Conservation (phyloP, 1,140 invertebrate genomes). For the Acyrthosiphon pisum region DNA sequence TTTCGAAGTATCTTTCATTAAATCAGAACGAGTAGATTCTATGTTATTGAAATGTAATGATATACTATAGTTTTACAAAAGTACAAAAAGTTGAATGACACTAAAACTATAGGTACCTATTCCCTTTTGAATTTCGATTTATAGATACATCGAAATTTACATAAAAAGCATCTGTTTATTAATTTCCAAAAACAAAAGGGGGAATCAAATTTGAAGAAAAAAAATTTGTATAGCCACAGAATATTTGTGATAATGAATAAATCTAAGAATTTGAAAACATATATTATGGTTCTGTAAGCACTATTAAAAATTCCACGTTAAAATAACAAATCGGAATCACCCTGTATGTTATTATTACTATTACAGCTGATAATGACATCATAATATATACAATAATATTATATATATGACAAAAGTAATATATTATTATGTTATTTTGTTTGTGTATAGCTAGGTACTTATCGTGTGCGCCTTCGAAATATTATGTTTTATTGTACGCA, state of each 20-base stretch:
- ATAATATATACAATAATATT: background rate
- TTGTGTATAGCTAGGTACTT: no score
- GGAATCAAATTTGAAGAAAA: no score
- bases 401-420: background rate
- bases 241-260: no score
- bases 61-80: background rate
- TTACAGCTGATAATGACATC: background rate
- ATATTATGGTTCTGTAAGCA: background rate
- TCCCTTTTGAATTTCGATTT: no score
- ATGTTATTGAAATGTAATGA: background rate
- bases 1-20: background rate
- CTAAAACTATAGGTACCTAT: background rate
- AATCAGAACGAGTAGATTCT: background rate
- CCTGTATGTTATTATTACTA: background rate
- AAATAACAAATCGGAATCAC: background rate
- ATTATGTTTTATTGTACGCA: background rate
- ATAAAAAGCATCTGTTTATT: no score
- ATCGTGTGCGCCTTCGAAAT: background rate
- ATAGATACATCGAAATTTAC: no score
- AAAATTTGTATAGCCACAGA: no score
- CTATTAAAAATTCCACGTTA: background rate
- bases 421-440: conserved; percentile 6
- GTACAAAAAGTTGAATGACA: background rate
- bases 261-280: no score
- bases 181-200: no score